phyloP scores from a whole-genome alignment of 2,888 invertebrate species.

The Ophion obscuratus region DNA sequence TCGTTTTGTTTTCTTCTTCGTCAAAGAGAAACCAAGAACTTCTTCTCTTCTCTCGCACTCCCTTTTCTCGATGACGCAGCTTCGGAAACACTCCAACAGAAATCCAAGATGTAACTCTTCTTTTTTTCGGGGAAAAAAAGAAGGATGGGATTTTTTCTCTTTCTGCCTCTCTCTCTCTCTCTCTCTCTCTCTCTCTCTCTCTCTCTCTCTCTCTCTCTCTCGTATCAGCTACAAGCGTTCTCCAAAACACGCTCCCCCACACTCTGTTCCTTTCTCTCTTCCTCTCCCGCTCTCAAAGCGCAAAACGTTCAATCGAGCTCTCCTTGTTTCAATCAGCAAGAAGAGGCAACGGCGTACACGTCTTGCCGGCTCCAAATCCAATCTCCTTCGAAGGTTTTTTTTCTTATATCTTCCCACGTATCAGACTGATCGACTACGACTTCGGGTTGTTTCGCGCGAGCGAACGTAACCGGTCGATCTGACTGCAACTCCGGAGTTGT shows the following conservation, averaged over 20 bases:
- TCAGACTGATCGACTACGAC: constrained; percentile 51
- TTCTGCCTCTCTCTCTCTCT: no score
- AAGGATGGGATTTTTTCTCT: constrained; percentile 13
- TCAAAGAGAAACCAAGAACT: constrained; percentile 47
- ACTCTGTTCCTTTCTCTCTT: constrained; percentile 42
- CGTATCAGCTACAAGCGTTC: constrained; percentile 15
- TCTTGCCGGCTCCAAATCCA: constrained; percentile 38
- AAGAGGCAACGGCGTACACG: constrained; percentile 48
- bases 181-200: no score
- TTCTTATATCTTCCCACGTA: constrained; percentile 39
- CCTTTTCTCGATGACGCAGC: constrained; percentile 27
- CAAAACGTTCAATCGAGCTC: constrained; percentile 46
- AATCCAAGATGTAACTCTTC: constrained; percentile 7
- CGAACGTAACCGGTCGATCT: constrained; percentile 43
- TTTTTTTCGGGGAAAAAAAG: constrained; percentile 15
- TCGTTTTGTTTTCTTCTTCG: constrained; percentile 43
- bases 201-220: neutral
- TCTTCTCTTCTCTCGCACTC: neutral
- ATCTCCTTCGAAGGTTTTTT: constrained; percentile 56
- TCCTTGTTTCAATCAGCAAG: constrained; percentile 42
- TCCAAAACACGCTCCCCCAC: constrained; percentile 40
- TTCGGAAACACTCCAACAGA: constrained; percentile 47
- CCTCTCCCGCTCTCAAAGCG: constrained; percentile 40
- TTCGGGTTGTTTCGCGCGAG: constrained; percentile 33
- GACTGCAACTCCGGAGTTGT: constrained; percentile 41